Conservation (phyloP, 1,140 invertebrate species). For the Eueides isabella region DNA sequence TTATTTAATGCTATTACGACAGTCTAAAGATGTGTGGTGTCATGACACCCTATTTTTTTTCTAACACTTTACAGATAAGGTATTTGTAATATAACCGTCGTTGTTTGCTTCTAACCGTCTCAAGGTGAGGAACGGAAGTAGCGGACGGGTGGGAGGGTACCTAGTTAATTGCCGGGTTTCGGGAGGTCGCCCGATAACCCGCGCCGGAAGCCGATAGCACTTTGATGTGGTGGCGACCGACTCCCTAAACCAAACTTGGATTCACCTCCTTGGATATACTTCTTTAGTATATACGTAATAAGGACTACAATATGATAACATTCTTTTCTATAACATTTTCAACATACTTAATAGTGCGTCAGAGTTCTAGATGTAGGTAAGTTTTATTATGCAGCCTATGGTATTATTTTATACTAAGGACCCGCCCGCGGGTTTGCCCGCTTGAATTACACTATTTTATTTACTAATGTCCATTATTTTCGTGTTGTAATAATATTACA, state of each 20-base stretch:
- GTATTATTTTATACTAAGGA: constrained; percentile 30
- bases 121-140: constrained; percentile 61
- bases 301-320: constrained; percentile 15
- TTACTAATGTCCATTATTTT: no score
- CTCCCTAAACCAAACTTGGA: constrained; percentile 18
- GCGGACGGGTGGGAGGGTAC: constrained; percentile 54
- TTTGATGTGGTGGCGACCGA: constrained; percentile 69
- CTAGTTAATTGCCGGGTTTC: constrained; percentile 78
- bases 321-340: background rate
- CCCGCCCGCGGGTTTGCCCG: no score
- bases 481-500: no score
- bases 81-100: constrained; percentile 44
- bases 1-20: background rate
- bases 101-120: constrained; percentile 51
- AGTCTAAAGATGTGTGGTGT: background rate
- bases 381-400: constrained; percentile 36
- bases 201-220: constrained; percentile 74
- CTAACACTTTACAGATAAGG: constrained; percentile 41
- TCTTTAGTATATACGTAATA: constrained; percentile 18
- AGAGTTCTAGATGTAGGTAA: constrained; percentile 27
- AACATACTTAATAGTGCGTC: constrained; percentile 32
- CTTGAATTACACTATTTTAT: no score
- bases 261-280: constrained; percentile 2
- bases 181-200: constrained; percentile 75
- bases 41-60: constrained; percentile 13